These are phyloP conservation scores for Pituophis catenifer DNA, from an alignment of 2,113 vertebrate species.

Conservation along the genomic window DNA sequence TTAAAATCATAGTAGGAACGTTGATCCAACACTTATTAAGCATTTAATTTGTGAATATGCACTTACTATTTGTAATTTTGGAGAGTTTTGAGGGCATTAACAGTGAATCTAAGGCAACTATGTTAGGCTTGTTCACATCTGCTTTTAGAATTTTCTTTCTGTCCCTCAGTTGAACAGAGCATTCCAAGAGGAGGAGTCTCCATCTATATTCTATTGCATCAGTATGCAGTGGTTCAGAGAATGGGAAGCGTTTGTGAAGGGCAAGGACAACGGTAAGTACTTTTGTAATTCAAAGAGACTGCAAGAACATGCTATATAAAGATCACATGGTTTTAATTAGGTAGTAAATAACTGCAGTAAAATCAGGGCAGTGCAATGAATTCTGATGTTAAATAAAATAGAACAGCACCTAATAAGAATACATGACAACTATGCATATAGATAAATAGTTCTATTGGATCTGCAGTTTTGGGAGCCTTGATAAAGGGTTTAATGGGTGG, in stretches of 20 bases:
- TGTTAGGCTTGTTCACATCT: neutral
- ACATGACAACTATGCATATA: neutral
- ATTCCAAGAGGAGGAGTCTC: slow-evolving; percentile 97
- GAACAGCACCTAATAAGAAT: neutral
- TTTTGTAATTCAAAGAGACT: neutral
- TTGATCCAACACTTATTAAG: neutral
- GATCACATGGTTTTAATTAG: neutral
- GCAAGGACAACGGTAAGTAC: slow-evolving; percentile 94
- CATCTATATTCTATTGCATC: slow-evolving; percentile 94
- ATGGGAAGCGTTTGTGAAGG: slow-evolving; percentile 98
- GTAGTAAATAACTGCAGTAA: neutral
- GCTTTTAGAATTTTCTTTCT: neutral
- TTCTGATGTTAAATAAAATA: neutral
- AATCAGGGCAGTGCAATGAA: neutral
- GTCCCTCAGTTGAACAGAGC: slow-evolving; percentile 89
- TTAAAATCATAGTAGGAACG: neutral
- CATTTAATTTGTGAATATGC: neutral
- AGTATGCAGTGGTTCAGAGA: slow-evolving; percentile 99
- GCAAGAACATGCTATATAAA: neutral
- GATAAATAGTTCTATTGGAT: neutral
- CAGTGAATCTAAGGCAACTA: neutral
- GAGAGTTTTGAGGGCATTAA: neutral
- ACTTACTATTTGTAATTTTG: neutral
- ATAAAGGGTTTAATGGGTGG: neutral
- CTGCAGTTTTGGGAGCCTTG: neutral